These are phyloP conservation scores for Polymixis flavicincta DNA, from an alignment of 2,888 invertebrate genomes.

Conservation along the genomic window DNA sequence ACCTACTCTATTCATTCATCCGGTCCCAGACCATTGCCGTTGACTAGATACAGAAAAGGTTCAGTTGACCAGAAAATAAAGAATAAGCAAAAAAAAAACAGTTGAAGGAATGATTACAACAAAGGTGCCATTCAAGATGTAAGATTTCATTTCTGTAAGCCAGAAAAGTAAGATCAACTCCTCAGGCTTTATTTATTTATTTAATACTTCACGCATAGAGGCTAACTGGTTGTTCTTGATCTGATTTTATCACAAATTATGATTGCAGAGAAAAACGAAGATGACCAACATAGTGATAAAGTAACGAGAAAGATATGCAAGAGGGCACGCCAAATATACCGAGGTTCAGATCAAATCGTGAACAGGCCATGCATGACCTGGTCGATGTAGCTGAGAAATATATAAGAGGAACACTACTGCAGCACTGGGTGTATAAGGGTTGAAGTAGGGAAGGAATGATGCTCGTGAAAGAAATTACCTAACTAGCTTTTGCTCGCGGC, in stretches of 20 bases:
- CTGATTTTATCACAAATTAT: not conserved
- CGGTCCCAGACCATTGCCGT: not conserved
- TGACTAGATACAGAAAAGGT: slow-evolving; percentile 18
- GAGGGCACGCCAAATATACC: not conserved
- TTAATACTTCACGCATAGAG: too few species aligned
- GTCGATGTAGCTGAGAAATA: not conserved
- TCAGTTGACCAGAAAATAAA: slow-evolving; percentile 33
- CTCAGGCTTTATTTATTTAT: too few species aligned
- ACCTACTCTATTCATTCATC: slow-evolving; percentile 23
- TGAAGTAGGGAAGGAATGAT: not conserved
- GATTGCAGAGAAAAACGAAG: not conserved
- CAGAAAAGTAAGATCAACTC: not conserved
- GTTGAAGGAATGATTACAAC: slow-evolving; percentile 34
- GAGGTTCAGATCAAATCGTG: not conserved
- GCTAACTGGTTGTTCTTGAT: not conserved
- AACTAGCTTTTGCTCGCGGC: too few species aligned
- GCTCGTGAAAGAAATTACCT: not conserved
- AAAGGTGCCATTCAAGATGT: slow-evolving; percentile 37
- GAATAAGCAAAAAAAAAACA: slow-evolving; percentile 27
- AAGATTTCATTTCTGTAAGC: not conserved
- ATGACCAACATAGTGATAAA: not conserved
- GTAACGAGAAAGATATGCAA: not conserved
- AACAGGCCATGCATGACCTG: not conserved
- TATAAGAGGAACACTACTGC: not conserved
- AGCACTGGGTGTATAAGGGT: not conserved